Evolutionary conservation across 2,113 vertebrate genomes (phyloP), one percentile per base, ranked within the genome.

Genomic region (Rhineura floridana): DNA sequence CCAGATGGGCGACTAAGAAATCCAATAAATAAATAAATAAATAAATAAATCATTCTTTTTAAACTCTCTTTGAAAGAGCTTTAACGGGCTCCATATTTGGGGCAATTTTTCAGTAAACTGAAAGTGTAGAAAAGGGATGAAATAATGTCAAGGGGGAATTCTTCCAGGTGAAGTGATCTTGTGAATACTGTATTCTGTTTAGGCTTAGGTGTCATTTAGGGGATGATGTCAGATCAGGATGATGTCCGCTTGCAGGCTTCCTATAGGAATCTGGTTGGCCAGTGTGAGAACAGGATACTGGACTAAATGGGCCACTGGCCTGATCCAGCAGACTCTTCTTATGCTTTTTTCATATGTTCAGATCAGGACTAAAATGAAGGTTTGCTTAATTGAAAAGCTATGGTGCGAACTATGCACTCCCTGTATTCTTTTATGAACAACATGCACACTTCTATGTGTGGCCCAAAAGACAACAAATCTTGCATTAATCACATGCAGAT

Each of bases 401-500:
- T 42, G 36, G 8, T 75, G 6, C 39, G 42, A 21, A 3, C 75
- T 23, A 52, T 13, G n/a, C 5, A 23, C 6, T 9, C 12, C 3
- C 28, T 33, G 28, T 48, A n/a, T 62, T 25, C 2, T 62, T 63
- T 25, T 81, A 2, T 50, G 8, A 19, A 9, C 44, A 13, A 23
- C 12, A 52, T 23, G 50, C 36, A 46, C 52, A 36, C 52, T 15
- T 8, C 17, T 48, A 65, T 8, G 25, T 65, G 28, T 33, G 59
- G 25, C 0, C 28, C 62, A 82, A 46, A 82, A 82, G 59, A 65
- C 44, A 82, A 82, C 28, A 77, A 65, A 30, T 85, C 30, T 33
- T 85, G 39, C 39, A 48, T 36, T 65, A 15, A 65, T 90, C 80
- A 59, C 87, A 62, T 36, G 84, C 63, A 90, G 85, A 63, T 52